Base-by-base conservation (phyloP, 2,888 invertebrate genomes). In the Drosophila cognata region DNA sequence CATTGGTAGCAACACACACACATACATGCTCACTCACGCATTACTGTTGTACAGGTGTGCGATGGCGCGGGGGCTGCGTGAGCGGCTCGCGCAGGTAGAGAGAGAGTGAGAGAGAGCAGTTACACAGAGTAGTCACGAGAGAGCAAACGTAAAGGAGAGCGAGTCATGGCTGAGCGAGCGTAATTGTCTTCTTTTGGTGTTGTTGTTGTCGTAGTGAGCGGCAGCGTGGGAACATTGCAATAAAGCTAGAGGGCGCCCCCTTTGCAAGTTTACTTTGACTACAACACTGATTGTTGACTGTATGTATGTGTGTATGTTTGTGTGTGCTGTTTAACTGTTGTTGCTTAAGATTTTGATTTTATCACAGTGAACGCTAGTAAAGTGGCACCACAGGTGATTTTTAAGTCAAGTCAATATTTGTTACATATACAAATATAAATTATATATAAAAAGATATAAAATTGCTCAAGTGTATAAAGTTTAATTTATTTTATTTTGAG, bases 141-240 rank as follows among this genome's bases (percentile, higher is more conserved):
- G 74, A 28, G 79, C 62, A 61, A 72, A 77, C 13, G n/a, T 18
- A 41, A 62, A 76, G 67, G 52, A 48, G 74, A 31, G 79, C 67
- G 63, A 72, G 80, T 82, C 81, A 80, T 84, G 89, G 89, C 82
- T 82, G 76, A 88, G 62, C 67, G 81, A 89, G 88, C 85, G 90
- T 76, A 88, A 78, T 89, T 89, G 81, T 73, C 71, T 68, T 81
- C 38, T 46, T 8, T 4, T 46, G 46, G 16, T 46, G 25, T 46
- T 25, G 43, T 43, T 21, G 46, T 16, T 63, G 21, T 64, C 38
- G 35, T 48, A 65, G 72, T 75, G 68, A 82, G 81, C 71, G 76
- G 74, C 67, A 86, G 85, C 86, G 90, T 87, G 90, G 88, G 86
- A 87, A 85, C 81, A 77, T 70, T 77, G 74, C 75, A 72, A 60